Evolutionary conservation across 2,797 vertebrate species (phyloP), one percentile per base, ranked within the genome.

Genomic region (Sebastiscus albofasciatus): DNA sequence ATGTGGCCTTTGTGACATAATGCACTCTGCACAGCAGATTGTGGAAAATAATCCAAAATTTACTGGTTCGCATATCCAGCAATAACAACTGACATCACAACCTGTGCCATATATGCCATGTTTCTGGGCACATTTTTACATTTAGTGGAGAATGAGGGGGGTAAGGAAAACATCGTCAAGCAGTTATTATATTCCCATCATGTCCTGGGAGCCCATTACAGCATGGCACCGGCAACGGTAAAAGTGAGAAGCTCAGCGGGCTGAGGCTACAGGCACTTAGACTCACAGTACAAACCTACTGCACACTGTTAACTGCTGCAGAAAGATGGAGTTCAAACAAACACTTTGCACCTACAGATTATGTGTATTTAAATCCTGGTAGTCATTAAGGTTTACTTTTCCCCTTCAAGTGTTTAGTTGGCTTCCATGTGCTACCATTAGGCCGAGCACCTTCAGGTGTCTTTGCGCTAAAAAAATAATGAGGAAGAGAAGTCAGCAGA

Each of bases 81-180:
- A 96, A 96, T 95, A 96, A 96, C 95, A 96, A 91, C 83, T 96
- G 94, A 96, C 95, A 95, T 96, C 96, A 96, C 92, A 87, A 90
- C 73, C 82, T 88, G 88, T 85, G 89, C 93, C 91, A 89, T 94
- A 93, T 92, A 93, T 90, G 91, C 93, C 89, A 94, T 91, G 92
- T 95, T 94, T 90, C 89, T 90, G 79, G 89, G 91, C 84, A 81
- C 88, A 81, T 86, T 92, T 55, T 93, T 90, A 91, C 85, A 84
- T 94, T 94, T 87, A 87, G 87, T 71, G 69, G 77, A 87, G 83
- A 87, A 77, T 70, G 75, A 81, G 85, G 88, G 95, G 93, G 94
- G 93, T 92, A 94, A 94, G 86, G 89, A 93, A 95, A 96, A 95
- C 92, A 95, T 78, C 42, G 87, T 92, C 90, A 92, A 92, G 88